These are phyloP conservation scores for Philotrypesis tridentata DNA, from an alignment of 1,140 invertebrate genomes.

Conservation along the genomic window DNA sequence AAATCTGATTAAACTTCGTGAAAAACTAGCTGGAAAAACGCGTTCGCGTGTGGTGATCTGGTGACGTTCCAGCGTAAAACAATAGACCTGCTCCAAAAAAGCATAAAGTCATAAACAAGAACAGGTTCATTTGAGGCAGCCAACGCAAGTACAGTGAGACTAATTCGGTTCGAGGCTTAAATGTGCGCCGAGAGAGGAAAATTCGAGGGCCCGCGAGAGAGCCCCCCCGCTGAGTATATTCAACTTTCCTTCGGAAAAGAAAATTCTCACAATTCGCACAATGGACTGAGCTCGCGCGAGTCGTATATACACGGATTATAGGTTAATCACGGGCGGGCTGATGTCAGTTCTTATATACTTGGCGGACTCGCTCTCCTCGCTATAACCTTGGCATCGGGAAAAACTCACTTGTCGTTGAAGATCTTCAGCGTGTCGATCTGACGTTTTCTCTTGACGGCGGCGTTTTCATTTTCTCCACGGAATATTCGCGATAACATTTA, in stretches of 20 bases:
- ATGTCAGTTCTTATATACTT: background rate
- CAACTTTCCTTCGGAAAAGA: background rate
- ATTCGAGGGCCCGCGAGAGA: background rate
- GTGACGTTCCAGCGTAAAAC: background rate
- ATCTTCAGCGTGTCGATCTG: slow-evolving; percentile 85
- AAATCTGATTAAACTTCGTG: background rate
- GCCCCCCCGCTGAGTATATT: no score
- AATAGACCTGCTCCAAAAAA: background rate
- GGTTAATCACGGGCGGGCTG: background rate
- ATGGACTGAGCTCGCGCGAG: background rate
- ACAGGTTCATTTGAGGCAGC: background rate
- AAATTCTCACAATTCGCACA: background rate
- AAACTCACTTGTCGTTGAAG: slow-evolving; percentile 77
- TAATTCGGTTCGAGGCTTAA: background rate
- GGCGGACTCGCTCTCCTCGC: background rate
- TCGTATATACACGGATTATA: background rate
- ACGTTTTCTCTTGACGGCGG: slow-evolving; percentile 74
- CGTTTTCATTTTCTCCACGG: slow-evolving; percentile 73
- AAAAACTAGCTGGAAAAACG: background rate
- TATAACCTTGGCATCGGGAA: background rate
- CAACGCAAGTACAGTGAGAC: background rate
- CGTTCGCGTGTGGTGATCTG: no score
- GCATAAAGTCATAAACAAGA: background rate
- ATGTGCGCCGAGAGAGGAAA: background rate
- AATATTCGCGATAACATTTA: slow-evolving; percentile 76